Base-by-base conservation (phyloP, 2,113 vertebrate species). In the Murina feae region DNA sequence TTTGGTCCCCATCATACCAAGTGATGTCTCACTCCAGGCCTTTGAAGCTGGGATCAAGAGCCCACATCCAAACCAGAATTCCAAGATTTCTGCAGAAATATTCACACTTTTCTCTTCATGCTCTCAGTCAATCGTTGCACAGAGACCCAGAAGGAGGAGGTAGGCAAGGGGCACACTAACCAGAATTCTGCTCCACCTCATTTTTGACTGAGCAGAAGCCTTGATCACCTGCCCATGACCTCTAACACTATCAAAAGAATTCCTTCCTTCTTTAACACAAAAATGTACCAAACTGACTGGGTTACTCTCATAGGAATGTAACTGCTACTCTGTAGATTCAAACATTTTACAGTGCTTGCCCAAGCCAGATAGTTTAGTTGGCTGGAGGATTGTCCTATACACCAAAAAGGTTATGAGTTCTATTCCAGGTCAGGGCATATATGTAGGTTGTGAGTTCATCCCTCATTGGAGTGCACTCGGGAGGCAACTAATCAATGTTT, bases 61-160 rank as follows among this genome's bases (percentile, higher is more conserved):
- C 7, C 60, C 39, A 89, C 20, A 92, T 42, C 9, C 49, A 87
- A 80, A 80, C 14, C n/a, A 94, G 85, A 93, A 71, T 28, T 37
- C 58, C 39, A 85, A 71, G 44, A 96, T 90, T 85, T 94, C 78
- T 76, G 35, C 88, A 37, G 44, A 96, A 82, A n/a, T 63, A 51
- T n/a, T 90, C 47, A 28, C 12, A 87, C 78, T 28, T 72, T 53
- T 89, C 63, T 91, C 80, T 72, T 76, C 35, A 83, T 44, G 51
- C 53, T 78, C 13, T 80, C 35, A 89, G 39, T 5, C 75, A 87
- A 63, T 5, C 63, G 72, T 28, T 58, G 17, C 30, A 44, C 6
- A 10, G 8, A 60, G 75, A 53, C 23, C 58, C 8, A 42, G 42
- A 1, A 30, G 32, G 47, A 82, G 55, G 18, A 80, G 42, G 9